phyloP scores from a whole-genome alignment of 2,797 vertebrate genomes.

The Pogonophryne albipinna region DNA sequence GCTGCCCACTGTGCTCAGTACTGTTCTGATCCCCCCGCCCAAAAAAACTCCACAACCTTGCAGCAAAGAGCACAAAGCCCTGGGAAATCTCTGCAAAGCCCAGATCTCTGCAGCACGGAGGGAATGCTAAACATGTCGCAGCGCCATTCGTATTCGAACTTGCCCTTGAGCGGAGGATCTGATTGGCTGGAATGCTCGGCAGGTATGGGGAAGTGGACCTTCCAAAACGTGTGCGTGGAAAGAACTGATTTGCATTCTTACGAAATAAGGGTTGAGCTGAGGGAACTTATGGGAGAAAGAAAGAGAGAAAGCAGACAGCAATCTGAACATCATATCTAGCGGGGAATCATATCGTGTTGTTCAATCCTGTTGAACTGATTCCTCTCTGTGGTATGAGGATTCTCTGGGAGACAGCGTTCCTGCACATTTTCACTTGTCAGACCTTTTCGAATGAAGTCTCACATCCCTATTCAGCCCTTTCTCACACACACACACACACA shows the following conservation, averaged over 20 bases:
- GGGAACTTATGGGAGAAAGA: constrained; percentile 7
- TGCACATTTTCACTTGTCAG: constrained; percentile 57
- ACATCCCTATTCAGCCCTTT: constrained; percentile 44
- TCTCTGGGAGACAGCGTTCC: constrained; percentile 15
- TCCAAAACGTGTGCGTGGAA: constrained; percentile 36
- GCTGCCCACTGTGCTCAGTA: constrained; percentile 17
- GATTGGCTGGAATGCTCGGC: constrained; percentile 62
- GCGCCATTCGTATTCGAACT: constrained; percentile 75
- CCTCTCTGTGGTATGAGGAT: constrained; percentile 31
- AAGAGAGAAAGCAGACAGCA: not conserved
- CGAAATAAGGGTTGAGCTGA: constrained; percentile 38
- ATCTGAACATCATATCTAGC: constrained; percentile 7
- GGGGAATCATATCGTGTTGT: constrained; percentile 6
- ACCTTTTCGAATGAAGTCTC: constrained; percentile 45
- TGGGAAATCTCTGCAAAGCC: constrained; percentile 60
- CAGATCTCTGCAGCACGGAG: constrained; percentile 29
- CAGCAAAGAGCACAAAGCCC: constrained; percentile 49
- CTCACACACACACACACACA: constrained; percentile 11
- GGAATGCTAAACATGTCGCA: constrained; percentile 77
- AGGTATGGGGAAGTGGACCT: constrained; percentile 77
- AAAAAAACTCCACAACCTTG: not conserved
- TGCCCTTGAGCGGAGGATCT: constrained; percentile 44
- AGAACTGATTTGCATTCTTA: constrained; percentile 57
- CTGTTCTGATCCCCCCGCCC: constrained; percentile 11
- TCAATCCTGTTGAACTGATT: constrained; percentile 36